These are phyloP conservation scores for Myiopsitta monachus DNA, from an alignment of 2,113 vertebrate genomes.

Conservation along the genomic window DNA sequence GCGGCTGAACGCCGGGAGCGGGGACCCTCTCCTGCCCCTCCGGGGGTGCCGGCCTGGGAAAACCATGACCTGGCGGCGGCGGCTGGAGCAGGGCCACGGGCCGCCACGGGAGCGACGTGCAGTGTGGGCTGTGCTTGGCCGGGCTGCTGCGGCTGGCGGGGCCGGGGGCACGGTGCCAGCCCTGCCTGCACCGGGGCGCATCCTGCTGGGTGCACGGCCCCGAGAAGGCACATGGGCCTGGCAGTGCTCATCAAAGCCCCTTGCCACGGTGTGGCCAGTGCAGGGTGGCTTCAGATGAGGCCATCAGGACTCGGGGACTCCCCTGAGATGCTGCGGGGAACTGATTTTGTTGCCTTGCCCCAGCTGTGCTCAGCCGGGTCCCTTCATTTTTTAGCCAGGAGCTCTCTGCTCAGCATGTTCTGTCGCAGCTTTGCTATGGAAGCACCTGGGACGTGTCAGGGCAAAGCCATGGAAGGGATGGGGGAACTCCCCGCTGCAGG, in stretches of 20 bases:
- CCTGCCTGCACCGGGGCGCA: neutral
- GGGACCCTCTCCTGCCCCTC: neutral
- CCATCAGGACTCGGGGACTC: fast-evolving
- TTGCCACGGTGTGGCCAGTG: too few relatives aligned
- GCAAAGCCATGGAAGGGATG: neutral
- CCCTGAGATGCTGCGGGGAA: neutral
- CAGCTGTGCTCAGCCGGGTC: fast-evolving
- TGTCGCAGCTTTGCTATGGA: neutral
- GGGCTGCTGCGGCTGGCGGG: neutral
- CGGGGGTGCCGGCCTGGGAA: slow-evolving; percentile 26
- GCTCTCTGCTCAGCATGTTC: neutral
- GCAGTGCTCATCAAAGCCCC: neutral
- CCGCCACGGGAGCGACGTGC: neutral
- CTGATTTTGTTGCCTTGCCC: neutral
- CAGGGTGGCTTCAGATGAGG: neutral
- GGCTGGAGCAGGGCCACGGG: neutral
- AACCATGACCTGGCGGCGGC: slow-evolving; percentile 22
- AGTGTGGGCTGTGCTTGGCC: slow-evolving; percentile 1
- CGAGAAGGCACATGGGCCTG: neutral
- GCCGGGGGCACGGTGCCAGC: neutral
- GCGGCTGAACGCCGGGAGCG: neutral
- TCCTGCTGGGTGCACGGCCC: neutral
- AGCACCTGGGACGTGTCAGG: neutral
- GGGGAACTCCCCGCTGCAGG: neutral
- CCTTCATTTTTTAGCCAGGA: neutral